Evolutionary conservation across 2,797 vertebrate genomes (phyloP), one percentile per base, ranked within the genome.

Genomic region (Typhlichthys eigenmanni): DNA sequence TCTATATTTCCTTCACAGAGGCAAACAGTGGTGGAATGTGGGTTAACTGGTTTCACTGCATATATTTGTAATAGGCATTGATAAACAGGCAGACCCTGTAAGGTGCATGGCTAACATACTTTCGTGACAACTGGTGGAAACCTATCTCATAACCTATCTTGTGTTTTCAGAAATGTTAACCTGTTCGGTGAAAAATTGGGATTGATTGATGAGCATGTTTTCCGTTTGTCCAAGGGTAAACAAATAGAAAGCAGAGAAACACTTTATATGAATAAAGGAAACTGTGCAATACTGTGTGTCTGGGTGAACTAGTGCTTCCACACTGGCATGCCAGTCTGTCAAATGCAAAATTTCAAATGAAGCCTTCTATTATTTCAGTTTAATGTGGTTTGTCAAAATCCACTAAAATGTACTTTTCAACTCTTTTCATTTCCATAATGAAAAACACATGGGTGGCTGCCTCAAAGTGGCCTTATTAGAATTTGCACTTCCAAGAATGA

Each of bases 21-120:
- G 51, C 72, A 76, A 63, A 88, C 79, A 82, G 76, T 63, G 60
- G 61, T 55, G 60, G 50, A 57, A 24, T 16, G 50, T 16, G 58
- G 60, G 58, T 63, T 68, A 71, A 74, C 55, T 71, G 63, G 65
- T 64, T 69, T 66, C 57, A 61, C 63, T 65, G 47, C 60, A 47
- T 58, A 60, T 72, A 69, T 63, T 68, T 66, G 69, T 67, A 75
- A 76, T 78, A 75, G 57, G 43, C 50, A 56, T 13, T 52, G 72
- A 78, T 72, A 60, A 78, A 69, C 62, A 63, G 63, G 70, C 69
- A 74, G 62, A 38, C 62, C 64, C 61, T 58, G 5, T 54, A 13
- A 47, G 57, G 10, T 16, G 47, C 52, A 60, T 59, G n/a, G 61
- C 1, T 55, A 55, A 16, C 17, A 61, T 52, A 47, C 38, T 34